Evolutionary conservation across 2,113 vertebrate species (phyloP), one percentile per base, ranked within the genome.

Genomic region (Microcebus griseorufus): DNA sequence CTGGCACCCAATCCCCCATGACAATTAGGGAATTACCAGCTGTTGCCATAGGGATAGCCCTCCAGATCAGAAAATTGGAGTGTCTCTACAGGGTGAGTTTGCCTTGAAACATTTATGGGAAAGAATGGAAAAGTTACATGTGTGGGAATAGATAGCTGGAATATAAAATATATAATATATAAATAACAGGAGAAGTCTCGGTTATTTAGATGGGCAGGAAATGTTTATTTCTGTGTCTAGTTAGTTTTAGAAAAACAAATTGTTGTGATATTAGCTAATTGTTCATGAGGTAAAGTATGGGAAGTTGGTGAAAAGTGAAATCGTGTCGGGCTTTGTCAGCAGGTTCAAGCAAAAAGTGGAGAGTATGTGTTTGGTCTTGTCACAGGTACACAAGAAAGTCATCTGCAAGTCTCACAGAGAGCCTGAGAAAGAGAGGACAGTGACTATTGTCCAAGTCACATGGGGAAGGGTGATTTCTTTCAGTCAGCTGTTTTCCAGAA

Each of bases 221-320:
- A 48, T 78, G 32, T 82, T 85, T 89, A 42, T 67, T 42, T 93
- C 23, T 76, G 25, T 32, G 65, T 64, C n/a, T 64, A 67, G 42
- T 69, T 85, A 67, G 13, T 80, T 94, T 81, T 65, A 62, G 65
- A 25, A 62, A 23, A 27, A 92, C 45, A 37, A 80, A 72, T 1
- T 75, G 42, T 89, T 85, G 51, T 78, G 23, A 70, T 55, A 58
- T 64, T 94, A 76, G 82, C 39, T 70, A 84, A 69, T 39, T 32
- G 73, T 62, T 69, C 58, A 72, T 14, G 6, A 72, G 48, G 83
- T 73, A 51, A 79, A 93, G 23, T 67, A 58, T 11, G 45, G 23
- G 25, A 53, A 69, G 9, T 10, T 88, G n/a, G 0, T 32, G 64
- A 48, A 27, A 10, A 29, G 13, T 18, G 29, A 60, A 51, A 67